Evolutionary conservation across 2,797 vertebrate genomes (phyloP).

Genomic region (Erethizon dorsatum): DNA sequence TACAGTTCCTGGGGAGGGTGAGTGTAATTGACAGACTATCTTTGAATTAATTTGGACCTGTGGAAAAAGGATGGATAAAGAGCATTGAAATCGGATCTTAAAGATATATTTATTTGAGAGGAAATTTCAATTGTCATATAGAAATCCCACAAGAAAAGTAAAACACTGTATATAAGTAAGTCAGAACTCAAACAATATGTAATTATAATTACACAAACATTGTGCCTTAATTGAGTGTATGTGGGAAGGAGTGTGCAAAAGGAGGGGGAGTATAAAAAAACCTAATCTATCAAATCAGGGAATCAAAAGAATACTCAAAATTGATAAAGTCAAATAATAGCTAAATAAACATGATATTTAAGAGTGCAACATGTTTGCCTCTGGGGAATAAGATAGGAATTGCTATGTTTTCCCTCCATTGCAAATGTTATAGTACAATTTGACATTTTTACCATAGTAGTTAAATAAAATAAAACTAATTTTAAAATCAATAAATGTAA

Average conservation of each 20-base stretch:
- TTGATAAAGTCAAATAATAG: neutral
- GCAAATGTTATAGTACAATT: neutral
- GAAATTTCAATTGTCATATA: constrained; percentile 28
- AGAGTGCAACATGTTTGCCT: neutral
- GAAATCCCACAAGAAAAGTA: constrained; percentile 60
- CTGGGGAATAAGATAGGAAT: neutral
- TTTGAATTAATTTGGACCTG: constrained; percentile 35
- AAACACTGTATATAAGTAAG: neutral
- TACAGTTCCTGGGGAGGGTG: neutral
- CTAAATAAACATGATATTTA: constrained; percentile 13
- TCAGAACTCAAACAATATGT: neutral
- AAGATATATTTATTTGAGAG: constrained; percentile 1
- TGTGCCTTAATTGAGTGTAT: neutral
- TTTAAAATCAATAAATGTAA: constrained; percentile 63
- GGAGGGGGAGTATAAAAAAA: neutral
- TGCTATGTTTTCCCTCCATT: neutral
- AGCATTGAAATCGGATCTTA: neutral
- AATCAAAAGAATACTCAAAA: constrained; percentile 23
- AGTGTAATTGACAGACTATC: neutral
- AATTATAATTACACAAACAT: neutral
- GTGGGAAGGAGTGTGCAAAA: neutral
- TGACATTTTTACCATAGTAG: neutral
- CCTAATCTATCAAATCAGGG: neutral
- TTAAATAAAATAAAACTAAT: constrained; percentile 46
- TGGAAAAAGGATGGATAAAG: neutral